A percentile compares a stretch with the other conserved stretches of the same genome.
These are phyloP conservation scores for Tragelaphus strepsiceros DNA, from an alignment of 2,113 vertebrate species.

Conservation along the genomic window DNA sequence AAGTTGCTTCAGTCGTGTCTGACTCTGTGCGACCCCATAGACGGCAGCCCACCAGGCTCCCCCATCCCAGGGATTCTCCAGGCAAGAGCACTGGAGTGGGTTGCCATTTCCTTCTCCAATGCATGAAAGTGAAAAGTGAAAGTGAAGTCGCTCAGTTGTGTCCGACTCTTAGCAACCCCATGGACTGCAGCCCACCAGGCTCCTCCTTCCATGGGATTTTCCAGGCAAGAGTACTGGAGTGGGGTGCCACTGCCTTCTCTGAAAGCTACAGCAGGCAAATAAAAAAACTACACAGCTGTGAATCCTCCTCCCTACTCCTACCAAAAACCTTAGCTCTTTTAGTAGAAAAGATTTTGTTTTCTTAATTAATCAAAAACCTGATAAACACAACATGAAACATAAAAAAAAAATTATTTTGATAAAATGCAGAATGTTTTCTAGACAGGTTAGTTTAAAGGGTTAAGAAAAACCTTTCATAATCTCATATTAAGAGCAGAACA, in stretches of 20 bases:
- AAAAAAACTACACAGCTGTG: background rate
- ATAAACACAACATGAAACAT: background rate
- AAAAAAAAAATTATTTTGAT: background rate
- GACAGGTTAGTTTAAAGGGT: background rate
- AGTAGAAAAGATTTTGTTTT: background rate
- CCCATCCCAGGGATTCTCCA: too few species aligned
- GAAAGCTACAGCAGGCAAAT: background rate
- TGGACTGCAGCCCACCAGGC: too few species aligned
- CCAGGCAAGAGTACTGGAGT: too few species aligned
- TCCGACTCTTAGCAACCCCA: fast-evolving
- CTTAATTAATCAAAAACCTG: background rate
- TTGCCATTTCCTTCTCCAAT: too few species aligned
- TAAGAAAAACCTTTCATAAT: background rate
- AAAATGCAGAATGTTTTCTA: background rate
- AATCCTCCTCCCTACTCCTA: background rate
- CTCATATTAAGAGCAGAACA: background rate
- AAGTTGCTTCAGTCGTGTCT: too few species aligned
- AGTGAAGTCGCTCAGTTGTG: too few species aligned
- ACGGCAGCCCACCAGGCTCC: too few species aligned
- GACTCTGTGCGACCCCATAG: too few species aligned
- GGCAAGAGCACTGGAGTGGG: too few species aligned
- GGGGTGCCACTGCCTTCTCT: too few species aligned
- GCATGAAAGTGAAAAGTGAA: too few species aligned
- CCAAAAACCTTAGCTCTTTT: background rate
- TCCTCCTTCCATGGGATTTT: too few species aligned